phyloP scores from a whole-genome alignment of 2,113 vertebrate genomes.

The Phoxinus phoxinus region DNA sequence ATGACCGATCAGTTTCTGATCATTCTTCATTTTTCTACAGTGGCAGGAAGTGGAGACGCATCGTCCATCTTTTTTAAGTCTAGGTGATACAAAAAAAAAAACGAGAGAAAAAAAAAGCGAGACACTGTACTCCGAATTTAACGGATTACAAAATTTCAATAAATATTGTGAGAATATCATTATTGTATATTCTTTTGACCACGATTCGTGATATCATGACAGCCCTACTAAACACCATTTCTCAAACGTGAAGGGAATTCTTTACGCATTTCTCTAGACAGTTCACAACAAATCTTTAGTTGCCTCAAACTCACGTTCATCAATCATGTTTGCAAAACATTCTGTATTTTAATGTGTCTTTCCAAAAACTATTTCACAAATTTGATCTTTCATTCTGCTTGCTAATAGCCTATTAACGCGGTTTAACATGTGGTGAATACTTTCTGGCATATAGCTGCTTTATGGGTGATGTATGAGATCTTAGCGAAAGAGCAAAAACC shows the following conservation, averaged over 20 bases:
- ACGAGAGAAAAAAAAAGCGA: neutral
- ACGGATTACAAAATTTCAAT: neutral
- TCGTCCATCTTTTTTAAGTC: too few relatives aligned
- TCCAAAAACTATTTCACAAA: neutral
- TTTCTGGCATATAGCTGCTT: neutral
- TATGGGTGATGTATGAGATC: neutral
- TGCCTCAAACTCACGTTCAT: neutral
- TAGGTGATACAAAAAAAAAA: too few relatives aligned
- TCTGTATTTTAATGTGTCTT: neutral
- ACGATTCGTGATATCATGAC: neutral
- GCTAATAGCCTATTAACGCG: neutral
- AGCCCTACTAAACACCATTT: neutral
- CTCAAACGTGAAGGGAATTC: neutral
- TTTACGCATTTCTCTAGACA: neutral
- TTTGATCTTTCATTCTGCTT: neutral
- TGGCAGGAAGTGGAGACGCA: too few relatives aligned
- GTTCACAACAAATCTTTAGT: neutral
- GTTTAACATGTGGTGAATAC: neutral
- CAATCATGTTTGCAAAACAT: neutral
- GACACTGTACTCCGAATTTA: neutral
- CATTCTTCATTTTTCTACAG: too few relatives aligned
- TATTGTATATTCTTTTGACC: neutral
- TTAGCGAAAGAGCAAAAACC: neutral
- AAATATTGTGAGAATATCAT: neutral
- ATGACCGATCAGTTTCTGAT: too few relatives aligned